phyloP scores from a whole-genome alignment of 2,888 invertebrate species.

The Caenorhabditis sp. region DNA sequence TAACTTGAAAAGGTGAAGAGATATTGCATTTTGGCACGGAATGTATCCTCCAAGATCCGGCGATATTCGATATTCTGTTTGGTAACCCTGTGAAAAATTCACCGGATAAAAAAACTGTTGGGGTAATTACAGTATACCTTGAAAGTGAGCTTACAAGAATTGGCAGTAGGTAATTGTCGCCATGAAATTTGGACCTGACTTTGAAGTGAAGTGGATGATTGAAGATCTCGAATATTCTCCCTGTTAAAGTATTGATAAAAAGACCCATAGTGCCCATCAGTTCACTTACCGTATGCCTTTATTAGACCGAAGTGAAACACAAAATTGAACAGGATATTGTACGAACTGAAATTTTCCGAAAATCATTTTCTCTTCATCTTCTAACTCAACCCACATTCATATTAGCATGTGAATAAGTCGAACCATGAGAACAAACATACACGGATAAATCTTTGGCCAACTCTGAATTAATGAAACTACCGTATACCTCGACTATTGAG shows the following conservation, averaged over 20 bases:
- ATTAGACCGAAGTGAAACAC: slow-evolving; percentile 54
- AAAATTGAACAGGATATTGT: slow-evolving; percentile 53
- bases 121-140: not conserved
- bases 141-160: slow-evolving; percentile 28
- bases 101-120: not conserved
- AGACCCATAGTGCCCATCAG: not conserved
- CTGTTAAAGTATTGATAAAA: slow-evolving; percentile 7
- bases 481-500: not conserved
- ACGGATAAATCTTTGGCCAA: slow-evolving; percentile 34
- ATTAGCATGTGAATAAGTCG: slow-evolving; percentile 38
- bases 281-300: slow-evolving; percentile 39
- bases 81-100: slow-evolving; percentile 56
- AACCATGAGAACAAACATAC: slow-evolving; percentile 29
- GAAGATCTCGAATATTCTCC: slow-evolving; percentile 47
- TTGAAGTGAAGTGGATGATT: slow-evolving; percentile 50
- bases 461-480: slow-evolving; percentile 28
- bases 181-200: slow-evolving; percentile 36
- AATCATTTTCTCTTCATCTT: too few species aligned
- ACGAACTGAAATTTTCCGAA: slow-evolving; percentile 47
- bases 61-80: slow-evolving; percentile 62
- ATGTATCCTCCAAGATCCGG: slow-evolving; percentile 67
- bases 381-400: slow-evolving; percentile 27
- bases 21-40: slow-evolving; percentile 59
- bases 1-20: slow-evolving; percentile 56
- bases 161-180: slow-evolving; percentile 36